Conservation (phyloP, 2,797 vertebrate genomes). For the Hirundo rustica region DNA sequence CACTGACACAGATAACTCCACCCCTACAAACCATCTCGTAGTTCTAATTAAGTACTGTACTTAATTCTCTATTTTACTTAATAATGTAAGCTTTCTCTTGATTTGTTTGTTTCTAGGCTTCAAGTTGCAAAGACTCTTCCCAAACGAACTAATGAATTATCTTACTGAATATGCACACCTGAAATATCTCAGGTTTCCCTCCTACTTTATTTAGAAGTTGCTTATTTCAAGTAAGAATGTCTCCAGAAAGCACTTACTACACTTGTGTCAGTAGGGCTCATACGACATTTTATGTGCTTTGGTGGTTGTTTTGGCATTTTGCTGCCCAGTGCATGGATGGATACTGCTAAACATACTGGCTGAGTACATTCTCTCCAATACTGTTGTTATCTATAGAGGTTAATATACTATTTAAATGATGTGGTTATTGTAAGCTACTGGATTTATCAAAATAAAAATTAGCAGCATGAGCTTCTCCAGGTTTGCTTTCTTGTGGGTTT, state of each 20-base stretch:
- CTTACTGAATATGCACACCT: conserved; percentile 56
- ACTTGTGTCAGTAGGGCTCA: background rate
- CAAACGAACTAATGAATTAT: conserved; percentile 9
- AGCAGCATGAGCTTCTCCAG: conserved; percentile 41
- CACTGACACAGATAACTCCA: background rate
- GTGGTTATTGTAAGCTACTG: conserved; percentile 17
- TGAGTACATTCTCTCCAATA: background rate
- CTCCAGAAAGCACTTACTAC: background rate
- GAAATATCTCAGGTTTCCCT: conserved; percentile 51
- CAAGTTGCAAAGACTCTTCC: conserved; percentile 54
- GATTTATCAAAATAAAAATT: conserved; percentile 56
- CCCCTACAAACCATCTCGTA: background rate
- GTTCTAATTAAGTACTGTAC: background rate
- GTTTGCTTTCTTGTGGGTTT: conserved; percentile 33
- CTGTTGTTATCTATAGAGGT: background rate
- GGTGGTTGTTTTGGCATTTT: background rate
- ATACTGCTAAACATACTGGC: conserved; percentile 4
- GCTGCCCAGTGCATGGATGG: conserved; percentile 28
- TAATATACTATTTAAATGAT: background rate
- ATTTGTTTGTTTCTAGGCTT: conserved; percentile 61
- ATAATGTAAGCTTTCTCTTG: conserved; percentile 50
- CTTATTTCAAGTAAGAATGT: background rate
- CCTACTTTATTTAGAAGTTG: conserved; percentile 3
- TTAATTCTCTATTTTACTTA: background rate
- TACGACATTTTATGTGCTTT: background rate